Base-by-base conservation (phyloP, 1,140 invertebrate genomes). In the Fopius arisanus region DNA sequence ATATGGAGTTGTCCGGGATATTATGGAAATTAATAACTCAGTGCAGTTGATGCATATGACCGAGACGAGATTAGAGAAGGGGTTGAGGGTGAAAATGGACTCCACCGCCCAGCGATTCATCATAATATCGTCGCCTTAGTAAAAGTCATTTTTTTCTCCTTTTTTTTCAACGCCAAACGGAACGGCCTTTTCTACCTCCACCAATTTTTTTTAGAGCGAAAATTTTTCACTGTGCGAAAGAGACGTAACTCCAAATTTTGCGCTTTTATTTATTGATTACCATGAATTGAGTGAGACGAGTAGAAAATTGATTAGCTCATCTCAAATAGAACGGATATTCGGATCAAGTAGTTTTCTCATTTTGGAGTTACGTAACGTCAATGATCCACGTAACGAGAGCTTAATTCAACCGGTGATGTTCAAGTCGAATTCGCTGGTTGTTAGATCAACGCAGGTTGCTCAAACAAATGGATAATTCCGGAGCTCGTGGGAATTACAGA, bases 21-120 rank as follows among this genome's bases (percentile, higher is more conserved):
- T 68, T 48, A 48, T 68, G 41, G 19, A 68, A 48, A 68, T 68
- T 68, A 43, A 68, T 68, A 68, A 48, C 67, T 48, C 40, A 41
- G 21, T 7, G 21, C 19, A 37, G 33, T 14, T 26, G 21, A 68
- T 68, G 40, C 33, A 33, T 31, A 33, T 28, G 14, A 33, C 16
- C n/a, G 26, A 65, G 26, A 33, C 6, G 29, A 7, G 23, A 62
- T 26, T 65, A 33, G 28, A 29, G 1, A 14, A 62, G 14, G 43
- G 43, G 43, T 48, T 48, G 33, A 66, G 29, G 43, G n/a, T 48
- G 33, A 66, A n/a, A 29, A 33, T 40, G 31, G 12, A 37, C 37
- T 67, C 23, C 16, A 40, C 33, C 12, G 67, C n/a, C 16, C 28
- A 5, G 21, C 40, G 41, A 9, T 43, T 21, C 19, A 68, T 68